Percentiles rank a stretch among this genome's conserved stretches.
Conservation (phyloP, 1,140 invertebrate genomes). For the Galleria mellonella region DNA sequence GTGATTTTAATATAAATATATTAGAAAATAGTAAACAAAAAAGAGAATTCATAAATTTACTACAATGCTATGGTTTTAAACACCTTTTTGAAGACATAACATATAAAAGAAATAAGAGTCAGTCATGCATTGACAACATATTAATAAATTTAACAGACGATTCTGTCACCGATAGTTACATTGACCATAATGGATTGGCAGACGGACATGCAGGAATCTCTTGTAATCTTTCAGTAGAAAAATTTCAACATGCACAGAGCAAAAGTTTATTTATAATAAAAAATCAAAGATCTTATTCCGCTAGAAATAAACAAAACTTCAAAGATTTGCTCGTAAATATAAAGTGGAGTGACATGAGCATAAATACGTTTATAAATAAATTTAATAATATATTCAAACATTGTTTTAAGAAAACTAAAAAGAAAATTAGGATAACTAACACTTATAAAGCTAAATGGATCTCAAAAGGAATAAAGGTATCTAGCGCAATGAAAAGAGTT, state of each 20-base stretch:
- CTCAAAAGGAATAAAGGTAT: constrained; percentile 6
- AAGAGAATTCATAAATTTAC: background rate
- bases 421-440: background rate
- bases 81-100: constrained; percentile 1
- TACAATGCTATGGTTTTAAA: constrained; percentile 8
- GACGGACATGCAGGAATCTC: constrained; percentile 7
- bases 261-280: background rate
- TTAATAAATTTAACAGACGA: constrained; percentile 6
- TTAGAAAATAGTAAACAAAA: background rate
- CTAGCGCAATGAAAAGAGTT: constrained; percentile 10
- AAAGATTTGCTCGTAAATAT: background rate
- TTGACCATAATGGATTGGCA: constrained; percentile 5
- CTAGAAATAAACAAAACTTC: background rate
- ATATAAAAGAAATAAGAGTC: background rate
- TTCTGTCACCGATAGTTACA: background rate
- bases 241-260: background rate
- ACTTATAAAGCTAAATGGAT: constrained; percentile 4
- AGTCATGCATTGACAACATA: constrained; percentile 11
- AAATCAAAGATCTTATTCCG: background rate
- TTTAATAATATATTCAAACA: background rate
- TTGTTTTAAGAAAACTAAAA: constrained; percentile 2
- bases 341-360: background rate
- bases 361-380: background rate
- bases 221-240: background rate
- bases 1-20: constrained; percentile 6